Base-by-base conservation (phyloP, 2,888 invertebrate species). In the Lissonota sp. region DNA sequence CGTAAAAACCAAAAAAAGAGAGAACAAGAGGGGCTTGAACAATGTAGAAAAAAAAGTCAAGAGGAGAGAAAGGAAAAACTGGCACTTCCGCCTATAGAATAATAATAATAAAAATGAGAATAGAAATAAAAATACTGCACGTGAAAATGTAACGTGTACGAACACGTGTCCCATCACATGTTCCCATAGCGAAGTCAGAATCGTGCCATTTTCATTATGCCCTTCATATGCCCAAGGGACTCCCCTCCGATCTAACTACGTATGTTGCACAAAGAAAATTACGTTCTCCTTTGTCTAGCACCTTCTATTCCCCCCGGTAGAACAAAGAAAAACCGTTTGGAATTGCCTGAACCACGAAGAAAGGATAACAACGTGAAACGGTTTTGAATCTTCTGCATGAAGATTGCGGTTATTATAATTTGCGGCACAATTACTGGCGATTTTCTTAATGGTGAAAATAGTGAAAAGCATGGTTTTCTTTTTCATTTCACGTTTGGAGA, bases 1-100 rank as follows among this genome's bases (percentile, higher is more conserved):
- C 80, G 67, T 80, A 74, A 71, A 71, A 71, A 60, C 62, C 71
- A 42, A 63, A 77, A 63, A 63, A 64, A 51, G 44, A 63, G 12
- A 71, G 60, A 64, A 40, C 51, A 39, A 12, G 40, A 60, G 46
- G 42, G 42, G 55, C 10, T 8, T 14, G 16, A 8, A 55, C 60
- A 70, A 66, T 26, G 4, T 66, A 51, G 58, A 57, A 58, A n/a
- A 66, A n/a, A 64, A 71, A 60, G 46, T 44, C 37, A 40, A n/a
- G 39, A 44, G 42, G 16, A 44, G 5, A 51, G 51, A 26, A 12
- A 39, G 39, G 64, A 39, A 49, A 49, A 66, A 6, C 49, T 26
- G 6, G 10, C 3, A 7, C 44, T 53, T 53, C 12, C 49, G 55
- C 12, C 16, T 4, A 14, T 14, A 42, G 5, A 62, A 10, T 40